phyloP scores from a whole-genome alignment of 1,140 invertebrate genomes.

The Dendrolimus kikuchii region DNA sequence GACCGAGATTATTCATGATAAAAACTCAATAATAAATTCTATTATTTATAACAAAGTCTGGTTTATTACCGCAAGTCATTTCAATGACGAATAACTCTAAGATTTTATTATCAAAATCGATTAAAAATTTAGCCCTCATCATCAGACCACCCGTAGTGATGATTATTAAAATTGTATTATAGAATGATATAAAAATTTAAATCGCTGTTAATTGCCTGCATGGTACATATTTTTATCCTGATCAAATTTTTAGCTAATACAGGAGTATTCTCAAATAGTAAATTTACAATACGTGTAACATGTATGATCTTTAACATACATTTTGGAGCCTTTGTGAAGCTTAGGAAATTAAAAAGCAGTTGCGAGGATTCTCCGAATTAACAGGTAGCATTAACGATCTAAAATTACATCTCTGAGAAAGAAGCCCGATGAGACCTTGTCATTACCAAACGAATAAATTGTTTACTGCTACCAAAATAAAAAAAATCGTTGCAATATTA shows the following conservation, averaged over 20 bases:
- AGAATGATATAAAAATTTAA: too few species aligned
- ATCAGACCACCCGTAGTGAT: slow-evolving; percentile 34
- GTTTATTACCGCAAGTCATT: slow-evolving; percentile 6
- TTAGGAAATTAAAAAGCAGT: not conserved
- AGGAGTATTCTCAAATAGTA: too few species aligned
- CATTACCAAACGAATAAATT: slow-evolving; percentile 1
- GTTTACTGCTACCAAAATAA: not conserved
- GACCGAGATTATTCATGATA: too few species aligned
- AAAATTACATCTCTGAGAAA: slow-evolving; percentile 43
- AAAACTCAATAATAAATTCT: too few species aligned
- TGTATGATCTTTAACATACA: too few species aligned
- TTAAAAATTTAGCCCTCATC: slow-evolving; percentile 31
- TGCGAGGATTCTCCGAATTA: slow-evolving; percentile 21
- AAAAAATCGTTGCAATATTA: not conserved
- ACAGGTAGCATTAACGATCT: slow-evolving; percentile 27
- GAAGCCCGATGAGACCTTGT: slow-evolving; percentile 6
- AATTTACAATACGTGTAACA: too few species aligned
- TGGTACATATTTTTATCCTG: too few species aligned
- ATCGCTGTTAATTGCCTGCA: too few species aligned
- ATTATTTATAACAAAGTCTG: too few species aligned
- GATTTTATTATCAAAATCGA: slow-evolving; percentile 25
- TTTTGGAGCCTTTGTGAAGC: too few species aligned
- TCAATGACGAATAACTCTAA: slow-evolving; percentile 5
- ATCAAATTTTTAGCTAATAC: too few species aligned
- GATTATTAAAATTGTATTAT: too few species aligned